Base-by-base conservation (phyloP, 2,888 invertebrate species). In the Epinotia ramella region DNA sequence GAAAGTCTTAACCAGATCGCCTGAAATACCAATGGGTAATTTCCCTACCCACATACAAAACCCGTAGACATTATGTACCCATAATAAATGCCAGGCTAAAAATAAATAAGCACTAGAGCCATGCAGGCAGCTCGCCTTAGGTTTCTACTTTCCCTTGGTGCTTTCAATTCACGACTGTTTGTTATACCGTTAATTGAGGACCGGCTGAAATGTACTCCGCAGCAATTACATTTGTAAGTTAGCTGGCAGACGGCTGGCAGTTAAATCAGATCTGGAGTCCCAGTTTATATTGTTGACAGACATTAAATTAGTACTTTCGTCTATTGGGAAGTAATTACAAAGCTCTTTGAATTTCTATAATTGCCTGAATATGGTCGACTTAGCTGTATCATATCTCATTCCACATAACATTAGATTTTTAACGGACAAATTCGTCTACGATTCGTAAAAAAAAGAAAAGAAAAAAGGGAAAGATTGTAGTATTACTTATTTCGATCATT, bases 1-100 rank as follows among this genome's bases (percentile, higher is more conserved):
- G 93, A 93, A 93, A 93, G 92, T 92, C 79, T 83, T 84, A 88
- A 83, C 84, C 84, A 84, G 85, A 85, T 87, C 85, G 86, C 84
- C 91, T 92, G 88, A 91, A 93, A 91, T 88, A 87, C 87, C 89
- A 83, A 87, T 85, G 83, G 82, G 83, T 83, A 84, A 87, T 88
- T 87, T 87, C 82, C 87, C 81, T 75, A 77, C 79, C 76, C 71
- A 78, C 80, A 81, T 84, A 81, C 81, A 80, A 80, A 80, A 80
- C 81, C 81, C 72, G 79, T 74, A 77, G 63, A 78, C 73, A 72
- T 79, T 78, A 79, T 73, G 63, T 65, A 24, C 28, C 60, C 18
- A 24, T 70, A 69, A 74, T 80, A 78, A 82, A 73, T 71, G 75
- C 40, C 56, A 66, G 74, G 79, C 77, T 81, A 79, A 82, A 76